phyloP scores from a whole-genome alignment of 2,888 invertebrate species.

The Lycia hirtaria region DNA sequence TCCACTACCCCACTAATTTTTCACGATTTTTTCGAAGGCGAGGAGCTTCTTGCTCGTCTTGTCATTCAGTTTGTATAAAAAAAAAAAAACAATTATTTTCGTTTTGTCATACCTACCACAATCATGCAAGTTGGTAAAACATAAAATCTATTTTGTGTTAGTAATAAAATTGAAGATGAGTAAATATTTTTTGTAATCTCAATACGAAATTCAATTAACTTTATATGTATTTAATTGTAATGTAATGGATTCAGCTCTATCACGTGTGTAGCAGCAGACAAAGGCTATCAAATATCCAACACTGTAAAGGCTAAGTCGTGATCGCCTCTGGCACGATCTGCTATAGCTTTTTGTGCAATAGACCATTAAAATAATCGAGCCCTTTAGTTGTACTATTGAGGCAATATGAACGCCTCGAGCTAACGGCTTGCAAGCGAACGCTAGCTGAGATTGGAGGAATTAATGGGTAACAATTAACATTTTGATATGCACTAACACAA shows the following conservation, averaged over 20 bases:
- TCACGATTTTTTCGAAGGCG: too few relatives aligned
- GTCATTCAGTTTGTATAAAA: too few relatives aligned
- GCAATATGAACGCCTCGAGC: conserved; percentile 30
- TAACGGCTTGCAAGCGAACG: conserved; percentile 11
- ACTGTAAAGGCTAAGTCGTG: conserved; percentile 54
- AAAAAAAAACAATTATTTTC: too few relatives aligned
- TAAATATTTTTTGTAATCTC: too few relatives aligned
- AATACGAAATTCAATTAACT: too few relatives aligned
- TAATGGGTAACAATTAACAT: conserved; percentile 16
- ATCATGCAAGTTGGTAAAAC: too few relatives aligned
- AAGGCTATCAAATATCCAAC: conserved; percentile 72
- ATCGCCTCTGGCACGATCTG: conserved; percentile 59
- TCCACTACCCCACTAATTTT: too few relatives aligned
- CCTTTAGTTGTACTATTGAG: conserved; percentile 48
- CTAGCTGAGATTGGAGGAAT: conserved; percentile 9
- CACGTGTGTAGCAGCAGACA: conserved; percentile 50
- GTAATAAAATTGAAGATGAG: too few relatives aligned
- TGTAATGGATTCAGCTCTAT: neutral
- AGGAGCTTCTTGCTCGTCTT: too few relatives aligned
- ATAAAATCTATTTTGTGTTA: too few relatives aligned
- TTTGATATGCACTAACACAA: neutral
- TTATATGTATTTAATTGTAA: neutral
- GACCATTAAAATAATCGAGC: conserved; percentile 63
- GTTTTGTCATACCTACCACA: too few relatives aligned
- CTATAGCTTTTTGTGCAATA: conserved; percentile 52